Evolutionary conservation across 1,140 invertebrate genomes (phyloP), one percentile per base, ranked within the genome.

Genomic region (Drosophila neocordata): DNA sequence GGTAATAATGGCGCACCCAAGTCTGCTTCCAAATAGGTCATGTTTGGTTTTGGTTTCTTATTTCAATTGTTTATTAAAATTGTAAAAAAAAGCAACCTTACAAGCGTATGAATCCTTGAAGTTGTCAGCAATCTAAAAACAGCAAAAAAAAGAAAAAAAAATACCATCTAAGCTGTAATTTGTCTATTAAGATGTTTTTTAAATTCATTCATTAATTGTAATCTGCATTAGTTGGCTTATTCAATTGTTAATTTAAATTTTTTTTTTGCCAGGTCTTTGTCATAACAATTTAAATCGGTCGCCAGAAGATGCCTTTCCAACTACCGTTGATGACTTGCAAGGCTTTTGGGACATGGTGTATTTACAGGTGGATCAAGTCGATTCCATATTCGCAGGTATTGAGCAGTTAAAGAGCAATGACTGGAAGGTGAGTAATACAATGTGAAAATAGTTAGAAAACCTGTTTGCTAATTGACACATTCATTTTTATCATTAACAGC

Each of bases 311-410:
- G 95, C 95, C 69, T 98, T 97, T 91, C 96, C 96, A 37, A 98
- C 97, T 2, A 98, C 97, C 4, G 93, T 69, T 1, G 95, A 96
- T 79, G 98, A 99, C 92, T 93, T 99, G 60, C 96, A 96, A 79
- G 98, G 98, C 13, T 99, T 99, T 92, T 99, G 98, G 98, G 98
- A 99, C 92, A 98, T 99, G 97, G 97, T 99, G 6, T 95, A 95
- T 91, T 93, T 99, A 51, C 98, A 99, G 92, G 95, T 98, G 6
- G 94, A 95, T 34, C 95, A 97, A 92, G 93, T 97, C 13, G 80
- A 97, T 89, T 93, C 94, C 6, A 93, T 96, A 64, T 98, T 97
- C 91, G 92, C 94, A 6, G 96, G 97, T 65, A 94, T 98, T 48
- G 94, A 96, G 20, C 83, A 88, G 13, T 92, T 97, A 18, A 95